Base-by-base conservation (phyloP, 2,113 vertebrate genomes). In the Lutjanus erythropterus region DNA sequence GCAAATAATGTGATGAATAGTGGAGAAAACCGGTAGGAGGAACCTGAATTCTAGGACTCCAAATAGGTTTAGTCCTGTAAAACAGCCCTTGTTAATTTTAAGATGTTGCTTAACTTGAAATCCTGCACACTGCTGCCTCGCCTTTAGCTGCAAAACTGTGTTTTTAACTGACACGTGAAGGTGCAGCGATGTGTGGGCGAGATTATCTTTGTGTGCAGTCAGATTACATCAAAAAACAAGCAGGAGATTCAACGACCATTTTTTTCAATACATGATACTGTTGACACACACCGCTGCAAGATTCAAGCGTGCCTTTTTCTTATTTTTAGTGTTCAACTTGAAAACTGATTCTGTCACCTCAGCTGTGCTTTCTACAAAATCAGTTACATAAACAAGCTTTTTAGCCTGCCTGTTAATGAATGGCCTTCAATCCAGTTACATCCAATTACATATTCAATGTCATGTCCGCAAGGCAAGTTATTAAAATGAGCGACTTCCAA, bases 1-100 rank as follows among this genome's bases (percentile, higher is more conserved):
- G 29, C 15, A 49, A 60, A 71, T 41, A 25, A 33, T 14, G 15
- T 74, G 55, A 58, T 62, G 16, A 33, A 69, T 16, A 49, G 31
- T 49, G 37, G 23, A 33, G 37, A 35, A 21, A 67, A 25, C 62
- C 25, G 16, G 31, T 33, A 21, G 41, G 37, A 58, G 19, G 0
- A 5, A 21, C 12, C 3, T 16, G 39, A 42, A 1, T 27, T 25
- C 50, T 50, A 50, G n/a, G 11, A 29, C 37, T 49, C 19, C 35
- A 39, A 69, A 29, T 16, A 67, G 6, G 1, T 47, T n/a, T 27
- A 18, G 33, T 21, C 12, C 8, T 44, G 14, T 44, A 9, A 52
- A 55, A 46, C 10, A 19, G 9, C 15, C 14, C 14, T 41, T 25
- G 18, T 68, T 35, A 12, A 47, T 1, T 61, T 61, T 6, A 6